Base-by-base conservation (phyloP, 1,140 invertebrate genomes). In the Drosophila rhopaloa region DNA sequence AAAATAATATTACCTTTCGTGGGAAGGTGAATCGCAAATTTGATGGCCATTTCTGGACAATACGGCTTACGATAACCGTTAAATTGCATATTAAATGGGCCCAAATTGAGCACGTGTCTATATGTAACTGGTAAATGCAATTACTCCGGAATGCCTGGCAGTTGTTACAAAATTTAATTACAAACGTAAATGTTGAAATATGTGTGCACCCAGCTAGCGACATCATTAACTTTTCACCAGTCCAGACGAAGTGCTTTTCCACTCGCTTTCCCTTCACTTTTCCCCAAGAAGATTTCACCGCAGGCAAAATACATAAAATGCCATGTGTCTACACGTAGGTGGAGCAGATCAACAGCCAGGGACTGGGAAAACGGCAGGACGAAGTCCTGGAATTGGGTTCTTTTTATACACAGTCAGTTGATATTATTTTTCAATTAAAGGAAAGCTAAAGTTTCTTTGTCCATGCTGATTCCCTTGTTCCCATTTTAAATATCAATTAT, bases 401-500 rank as follows among this genome's bases (percentile, higher is more conserved):
- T 0, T 7, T 58, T 58, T n/a, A 40, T 58, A 38, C 27, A 4
- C 54, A 32, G 54, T n/a, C 16, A 32, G 37, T 19, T 16, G 13
- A 37, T 65, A 77, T 82, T 88, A 79, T 82, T 83, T 88, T 86
- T 88, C 79, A 86, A 88, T 86, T 88, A 88, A 79, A 79, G 66
- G 19, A 40, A 16, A 38, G 44, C 62, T 40, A 48, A 32, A 47
- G 51, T 46, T 35, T 37, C 37, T 38, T 24, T 1, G 14, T 59
- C 54, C 56, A 14, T 27, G 47, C 27, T 29, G 46, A 38, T 63
- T 62, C 55, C 48, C 62, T 75, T 76, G 77, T 72, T 67, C 66
- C 47, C 79, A 88, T 85, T 85, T 86, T 89, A 80, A 80, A 84
- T 73, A 80, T 89, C 84, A 84, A 89, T 84, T 89, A 88, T 89